These are phyloP conservation scores for Leucozona laternaria DNA, from an alignment of 2,888 invertebrate species.

Conservation along the genomic window DNA sequence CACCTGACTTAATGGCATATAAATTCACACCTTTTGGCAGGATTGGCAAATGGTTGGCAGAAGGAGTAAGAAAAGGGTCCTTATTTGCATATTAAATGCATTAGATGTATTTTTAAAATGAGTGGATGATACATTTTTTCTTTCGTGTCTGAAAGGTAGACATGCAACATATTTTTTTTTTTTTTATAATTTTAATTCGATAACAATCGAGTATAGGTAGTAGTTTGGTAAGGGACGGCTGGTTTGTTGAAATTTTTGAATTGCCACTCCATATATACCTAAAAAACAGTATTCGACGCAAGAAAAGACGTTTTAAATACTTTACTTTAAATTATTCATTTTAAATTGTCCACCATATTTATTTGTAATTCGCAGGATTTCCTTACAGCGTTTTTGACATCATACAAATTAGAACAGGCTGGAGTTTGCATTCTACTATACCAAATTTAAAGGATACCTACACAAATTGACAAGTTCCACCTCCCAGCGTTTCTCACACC, in stretches of 20 bases:
- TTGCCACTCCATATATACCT: background rate
- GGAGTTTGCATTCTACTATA: no score
- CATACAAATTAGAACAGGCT: no score
- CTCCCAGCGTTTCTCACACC: no score
- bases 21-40: conserved; percentile 67
- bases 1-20: conserved; percentile 73
- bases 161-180: conserved; percentile 41
- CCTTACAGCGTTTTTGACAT: no score
- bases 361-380: no score
- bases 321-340: no score
- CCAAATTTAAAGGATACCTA: no score
- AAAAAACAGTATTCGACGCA: conserved; percentile 28
- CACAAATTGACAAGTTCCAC: no score
- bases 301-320: background rate
- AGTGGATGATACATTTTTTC: conserved; percentile 22
- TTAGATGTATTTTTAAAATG: conserved; percentile 66
- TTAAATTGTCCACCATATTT: no score
- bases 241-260: conserved; percentile 9
- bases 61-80: conserved; percentile 40
- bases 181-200: conserved; percentile 23
- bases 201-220: conserved; percentile 37
- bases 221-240: conserved; percentile 37
- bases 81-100: conserved; percentile 73
- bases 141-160: conserved; percentile 22
- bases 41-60: background rate